Base-by-base conservation (phyloP, 2,888 invertebrate species). In the Dryadula phaetusa region DNA sequence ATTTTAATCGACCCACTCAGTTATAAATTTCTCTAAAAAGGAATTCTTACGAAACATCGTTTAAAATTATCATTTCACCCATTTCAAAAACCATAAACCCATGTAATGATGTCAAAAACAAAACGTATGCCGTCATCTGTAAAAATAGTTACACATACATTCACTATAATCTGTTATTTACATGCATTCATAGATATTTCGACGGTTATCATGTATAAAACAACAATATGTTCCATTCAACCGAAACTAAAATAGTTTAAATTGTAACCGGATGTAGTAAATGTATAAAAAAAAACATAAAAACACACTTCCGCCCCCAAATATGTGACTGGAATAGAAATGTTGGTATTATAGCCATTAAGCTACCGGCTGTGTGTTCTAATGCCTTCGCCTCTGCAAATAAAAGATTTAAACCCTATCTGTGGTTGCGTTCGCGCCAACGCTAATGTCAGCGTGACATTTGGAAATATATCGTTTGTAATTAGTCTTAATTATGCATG, bases 321-420 rank as follows among this genome's bases (percentile, higher is more conserved):
- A 81, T 83, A 82, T 77, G 74, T 88, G 90, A 87, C 86, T 79
- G 73, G 90, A 88, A 89, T 90, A 77, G 79, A 80, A 87, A 90
- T 88, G 73, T 73, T 69, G 73, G 88, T 77, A 90, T 90, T 90
- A 89, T 77, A 75, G 77, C 72, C 70, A 73, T 74, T 73, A 75
- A 71, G 68, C 58, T 46, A 52, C 40, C 56, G 56, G 64, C 64
- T 71, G 67, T 62, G 72, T 70, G 52, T 74, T 73, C 72, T 74
- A 71, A 68, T 73, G 63, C 69, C 74, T 71, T 69, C 58, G 68
- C 68, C 62, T 69, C 65, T 64, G 68, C 69, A 70, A 73, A 74
- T 70, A 75, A 75, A 74, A 72, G 77, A 80, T 78, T 77, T 76
- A 72, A 77, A 74, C 76, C 83, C 85, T 89, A 88, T 89, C 88